Conservation (phyloP, 2,113 vertebrate species). For the Eptesicus fuscus region DNA sequence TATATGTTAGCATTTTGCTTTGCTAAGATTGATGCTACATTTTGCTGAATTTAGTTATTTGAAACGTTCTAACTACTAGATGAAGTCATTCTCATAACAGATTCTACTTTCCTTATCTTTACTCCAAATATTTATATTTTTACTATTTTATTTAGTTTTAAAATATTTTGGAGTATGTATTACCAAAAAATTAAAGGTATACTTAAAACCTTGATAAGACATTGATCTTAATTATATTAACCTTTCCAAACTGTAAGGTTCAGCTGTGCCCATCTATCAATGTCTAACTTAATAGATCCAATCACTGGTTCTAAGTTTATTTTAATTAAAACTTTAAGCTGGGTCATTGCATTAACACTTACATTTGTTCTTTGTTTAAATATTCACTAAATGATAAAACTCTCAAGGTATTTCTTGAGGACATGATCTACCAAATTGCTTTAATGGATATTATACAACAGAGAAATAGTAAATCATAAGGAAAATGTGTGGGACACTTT, state of each 20-base stretch:
- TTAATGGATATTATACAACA: conserved; percentile 36
- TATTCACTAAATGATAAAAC: conserved; percentile 29
- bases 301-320: conserved; percentile 51
- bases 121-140: conserved; percentile 51
- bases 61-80: not conserved
- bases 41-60: not conserved
- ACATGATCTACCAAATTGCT: not conserved
- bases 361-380: conserved; percentile 43
- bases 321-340: conserved; percentile 53
- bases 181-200: not conserved
- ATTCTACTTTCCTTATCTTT: conserved; percentile 22
- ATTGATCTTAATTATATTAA: conserved; percentile 35
- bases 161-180: conserved; percentile 1
- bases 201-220: not conserved
- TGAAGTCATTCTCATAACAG: not conserved
- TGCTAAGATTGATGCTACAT: not conserved
- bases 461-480: not conserved
- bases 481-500: not conserved
- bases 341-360: conserved; percentile 32
- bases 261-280: not conserved
- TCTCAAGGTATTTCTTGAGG: conserved; percentile 3
- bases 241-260: not conserved
- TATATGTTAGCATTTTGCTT: not conserved
- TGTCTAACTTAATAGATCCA: conserved; percentile 37
- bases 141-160: not conserved